Evolutionary conservation across 1,140 invertebrate species (phyloP), one percentile per base, ranked within the genome.

Genomic region (Drosophila teissieri): DNA sequence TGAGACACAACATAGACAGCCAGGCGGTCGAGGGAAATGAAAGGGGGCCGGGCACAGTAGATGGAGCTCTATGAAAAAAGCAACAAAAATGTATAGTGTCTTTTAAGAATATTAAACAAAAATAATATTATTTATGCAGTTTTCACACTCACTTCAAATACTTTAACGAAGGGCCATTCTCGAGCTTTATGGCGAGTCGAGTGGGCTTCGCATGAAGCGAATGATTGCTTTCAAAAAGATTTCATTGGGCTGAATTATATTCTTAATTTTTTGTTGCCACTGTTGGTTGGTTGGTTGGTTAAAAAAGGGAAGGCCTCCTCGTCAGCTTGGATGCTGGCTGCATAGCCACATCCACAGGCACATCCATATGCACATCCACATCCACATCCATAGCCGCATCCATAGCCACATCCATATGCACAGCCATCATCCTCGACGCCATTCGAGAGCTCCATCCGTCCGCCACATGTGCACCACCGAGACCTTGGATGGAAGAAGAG

Each of bases 1-100:
- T 84, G 81, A 86, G 82, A 74, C 81, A 58, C 81, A 85, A 69
- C 73, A 73, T 73, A 84, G 73, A 80, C 57, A 51, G 53, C 57
- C 6, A n/a, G n/a, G 6, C 0, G 22, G 14, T 7, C 0, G 22
- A 2, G 24, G 27, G 12, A 17, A 36, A 7, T 8, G 15, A 14
- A 31, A 7, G 11, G 4, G 14, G 37, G 12, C 10, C 1, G 3
- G 15, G 27, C 4, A 49, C 46, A 15, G 46, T 48, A 48, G 46
- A 10, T n/a, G 46, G 3, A 11, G 2, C 10, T 34, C 8, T 8
- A 17, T 8, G 4, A 22, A 34, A 49, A 15, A 49, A 15, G 7
- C 2, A 6, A 4, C 27, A 2, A 27, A 27, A 27, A n/a, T 14
- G 19, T 19, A 19, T 19, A 19, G 19, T 19, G 19, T 19, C 19